Evolutionary conservation across 2,797 vertebrate genomes (phyloP), one percentile per base, ranked within the genome.

Genomic region (Microctenopoma steveboyesi): DNA sequence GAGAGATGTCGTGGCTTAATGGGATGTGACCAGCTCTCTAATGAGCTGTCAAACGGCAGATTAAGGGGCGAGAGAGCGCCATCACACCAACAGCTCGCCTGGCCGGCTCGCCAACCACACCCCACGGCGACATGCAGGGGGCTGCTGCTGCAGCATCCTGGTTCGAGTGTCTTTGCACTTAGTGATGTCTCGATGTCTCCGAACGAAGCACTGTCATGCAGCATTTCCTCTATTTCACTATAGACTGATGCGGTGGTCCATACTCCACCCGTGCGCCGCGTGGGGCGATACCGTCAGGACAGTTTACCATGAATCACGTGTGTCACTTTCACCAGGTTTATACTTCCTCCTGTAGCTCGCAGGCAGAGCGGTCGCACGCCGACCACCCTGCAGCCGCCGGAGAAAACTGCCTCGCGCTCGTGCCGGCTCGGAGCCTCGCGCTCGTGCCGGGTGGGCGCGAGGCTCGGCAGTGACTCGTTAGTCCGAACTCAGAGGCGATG

Each of bases 71-170:
- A 66, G 61, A 62, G 49, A 71, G 64, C 43, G 58, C 52, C n/a
- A 67, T 65, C 55, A 51, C 70, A 18, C 67, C 48, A 13, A 40
- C 33, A 35, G 69, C 65, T 79, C 7, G 79, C 65, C 73, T 69
- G 84, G 61, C 80, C 84, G 59, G 76, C 48, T 64, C 47, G 63
- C 81, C 83, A 91, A 92, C 92, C 92, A 91, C 92, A 91, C 92
- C 92, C 92, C 88, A 84, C 72, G 71, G 86, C 72, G 65, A 86
- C 50, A 79, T 57, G 81, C 67, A 55, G 59, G 72, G 63, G 45
- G 71, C 83, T 70, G 73, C 82, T 45, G 82, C 89, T 43, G 67
- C 88, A 84, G 83, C 88, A 64, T 86, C 67, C 78, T 71, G 74
- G 85, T 72, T 72, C 84, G 62, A 76, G n/a, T 49, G 76, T 83